Base-by-base conservation (phyloP, 1,140 invertebrate species). In the Coptotermes formosanus region DNA sequence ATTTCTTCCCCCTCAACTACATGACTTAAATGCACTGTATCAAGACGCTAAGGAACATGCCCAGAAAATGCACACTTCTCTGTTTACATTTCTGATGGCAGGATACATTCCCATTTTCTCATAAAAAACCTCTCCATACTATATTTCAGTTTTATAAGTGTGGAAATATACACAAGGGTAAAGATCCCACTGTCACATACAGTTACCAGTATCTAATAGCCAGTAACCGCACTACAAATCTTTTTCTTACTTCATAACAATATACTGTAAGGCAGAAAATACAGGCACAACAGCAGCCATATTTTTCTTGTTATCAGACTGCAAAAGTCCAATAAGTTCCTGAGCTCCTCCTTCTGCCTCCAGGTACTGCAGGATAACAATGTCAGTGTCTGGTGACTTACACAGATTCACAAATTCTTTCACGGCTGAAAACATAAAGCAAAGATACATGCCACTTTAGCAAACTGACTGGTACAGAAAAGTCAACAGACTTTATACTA, bases 361-460 rank as follows among this genome's bases (percentile, higher is more conserved):
- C 30, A 96, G 91, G 89, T 95, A 96, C 87, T 94, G 92, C 21
- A 92, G 90, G 83, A 94, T 91, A 82, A 93, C 92, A 89, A 94
- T 93, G 30, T 87, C 89, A 88, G 92, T 88, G 89, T 91, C 89
- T 38, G 88, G 87, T 85, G 90, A 86, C 23, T 89, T 88, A 16
- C 64, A 75, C 25, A 75, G 64, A n/a, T 9, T 30, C n/a, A 75
- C n/a, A 75, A 75, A 75, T 75, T 75, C 64, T 75, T 75, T 75
- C 8, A 75, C 9, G n/a, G 64, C 64, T 75, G 64, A 25, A 75
- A 75, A n/a, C n/a, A 75, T 25, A 75, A 75, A 30, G n/a, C 64
- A 75, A 75, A 55, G 14, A 55, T 55, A 11, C n/a, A 75, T 25
- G n/a, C 11, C n/a, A 75, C 16, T 0, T 25, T 30, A n/a, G 3